A percentile compares a stretch with the other conserved stretches of the same genome.
phyloP scores from a whole-genome alignment of 2,113 vertebrate genomes.

The rabbit (Oryctolagus cuniculus) region DNA sequence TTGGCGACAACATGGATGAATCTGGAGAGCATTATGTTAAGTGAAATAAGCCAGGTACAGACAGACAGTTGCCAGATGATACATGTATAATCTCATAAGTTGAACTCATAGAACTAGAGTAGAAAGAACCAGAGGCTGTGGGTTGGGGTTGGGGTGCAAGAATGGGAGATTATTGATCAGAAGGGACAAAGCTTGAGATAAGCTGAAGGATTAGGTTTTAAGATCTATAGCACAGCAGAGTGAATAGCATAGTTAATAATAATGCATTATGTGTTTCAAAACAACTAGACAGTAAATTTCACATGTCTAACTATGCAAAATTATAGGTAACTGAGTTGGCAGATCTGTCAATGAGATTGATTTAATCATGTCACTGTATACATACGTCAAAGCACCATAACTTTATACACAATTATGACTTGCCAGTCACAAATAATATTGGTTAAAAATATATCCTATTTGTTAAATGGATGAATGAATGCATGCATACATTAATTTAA shows the following conservation, averaged over 20 bases:
- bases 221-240: background rate
- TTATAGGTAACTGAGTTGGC: background rate
- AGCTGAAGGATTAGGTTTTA: background rate
- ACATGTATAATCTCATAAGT: background rate
- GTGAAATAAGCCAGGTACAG: background rate
- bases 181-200: background rate
- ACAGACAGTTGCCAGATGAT: no score
- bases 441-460: background rate
- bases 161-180: background rate
- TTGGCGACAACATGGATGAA: background rate
- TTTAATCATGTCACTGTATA: background rate
- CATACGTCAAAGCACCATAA: background rate
- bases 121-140: background rate
- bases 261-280: background rate
- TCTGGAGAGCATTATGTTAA: background rate
- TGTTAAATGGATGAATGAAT: slow-evolving; percentile 10
- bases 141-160: no score
- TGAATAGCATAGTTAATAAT: background rate
- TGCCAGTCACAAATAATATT: background rate
- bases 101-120: background rate
- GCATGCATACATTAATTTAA: background rate
- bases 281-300: background rate
- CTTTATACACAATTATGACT: background rate
- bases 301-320: background rate
- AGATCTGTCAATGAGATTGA: background rate